Evolutionary conservation across 2,888 invertebrate genomes (phyloP).

Genomic region (Adelphocoris suturalis): DNA sequence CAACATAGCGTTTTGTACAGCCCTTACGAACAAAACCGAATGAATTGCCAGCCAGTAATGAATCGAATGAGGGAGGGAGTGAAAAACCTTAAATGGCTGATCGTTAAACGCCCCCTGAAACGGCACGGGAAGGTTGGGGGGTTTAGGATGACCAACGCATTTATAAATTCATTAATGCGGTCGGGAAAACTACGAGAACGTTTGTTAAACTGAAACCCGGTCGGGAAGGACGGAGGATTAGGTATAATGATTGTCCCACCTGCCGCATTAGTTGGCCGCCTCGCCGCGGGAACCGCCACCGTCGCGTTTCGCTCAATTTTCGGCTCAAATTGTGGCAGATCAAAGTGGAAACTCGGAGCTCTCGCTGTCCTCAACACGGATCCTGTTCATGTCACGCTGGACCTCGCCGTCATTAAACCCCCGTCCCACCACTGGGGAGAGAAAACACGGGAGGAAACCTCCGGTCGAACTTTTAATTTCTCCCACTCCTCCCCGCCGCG

Average conservation of each 20-base stretch:
- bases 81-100: neutral
- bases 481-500: neutral
- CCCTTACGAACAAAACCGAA: neutral
- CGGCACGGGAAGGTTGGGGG: neutral
- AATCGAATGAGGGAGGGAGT: neutral
- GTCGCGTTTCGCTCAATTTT: neutral
- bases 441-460: conserved; percentile 3
- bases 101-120: neutral
- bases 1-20: neutral
- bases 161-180: conserved; percentile 14
- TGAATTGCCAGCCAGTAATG: neutral
- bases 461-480: conserved; percentile 38
- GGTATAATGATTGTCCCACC: conserved; percentile 21
- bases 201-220: neutral
- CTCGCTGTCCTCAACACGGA: conserved; percentile 38
- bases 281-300: neutral
- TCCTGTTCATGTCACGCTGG: conserved; percentile 41
- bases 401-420: conserved; percentile 32
- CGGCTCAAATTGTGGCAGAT: neutral
- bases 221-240: neutral
- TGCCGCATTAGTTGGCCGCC: conserved; percentile 13
- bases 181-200: conserved; percentile 17
- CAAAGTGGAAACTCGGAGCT: conserved; percentile 31
- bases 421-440: neutral
- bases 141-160: neutral